Evolutionary conservation across 2,888 invertebrate genomes (phyloP), one percentile per base, ranked within the genome.

Genomic region (Orthosia gothica): DNA sequence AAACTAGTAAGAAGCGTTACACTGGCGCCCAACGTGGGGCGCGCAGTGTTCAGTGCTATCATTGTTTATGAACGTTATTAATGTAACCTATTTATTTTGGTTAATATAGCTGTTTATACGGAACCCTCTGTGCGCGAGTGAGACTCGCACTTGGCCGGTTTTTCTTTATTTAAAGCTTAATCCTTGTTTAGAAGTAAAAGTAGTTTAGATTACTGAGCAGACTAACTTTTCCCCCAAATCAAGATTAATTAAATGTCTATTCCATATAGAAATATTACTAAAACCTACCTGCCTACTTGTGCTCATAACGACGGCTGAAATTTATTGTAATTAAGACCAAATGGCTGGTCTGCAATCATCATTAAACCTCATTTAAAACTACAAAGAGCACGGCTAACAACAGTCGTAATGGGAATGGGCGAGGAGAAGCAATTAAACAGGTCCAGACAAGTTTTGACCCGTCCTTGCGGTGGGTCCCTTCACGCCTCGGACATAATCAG

Each of bases 401-500:
- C 73, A 73, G 75, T 78, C 81, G 74, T 80, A 88, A 90, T 86
- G 86, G 63, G 85, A 89, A 82, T 82, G 82, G 76, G 63, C 68
- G 74, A 81, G 78, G 80, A 81, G 83, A 89, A 89, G 89, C 89
- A 92, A 92, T 92, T 92, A 92, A 90, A 89, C 87, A 81, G 87
- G 87, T 85, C 87, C 75, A 87, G 83, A 84, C 85, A 86, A 90
- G 88, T 87, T 88, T 81, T 83, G 88, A 89, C 90, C 90, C 82
- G 81, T 74, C 81, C 84, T 87, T 85, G 91, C 81, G 91, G 91
- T 87, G 72, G 63, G 82, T 84, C 90, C 91, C 89, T 90, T 89
- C 81, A 73, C 86, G 87, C 90, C 87, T 80, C 89, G 87, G 84
- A 85, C 89, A 91, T 92, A 92, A 93, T 93, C 92, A 91, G 89